Evolutionary conservation across 2,888 invertebrate species (phyloP), one percentile per base, ranked within the genome.

Genomic region (Myopa tessellatipennis): DNA sequence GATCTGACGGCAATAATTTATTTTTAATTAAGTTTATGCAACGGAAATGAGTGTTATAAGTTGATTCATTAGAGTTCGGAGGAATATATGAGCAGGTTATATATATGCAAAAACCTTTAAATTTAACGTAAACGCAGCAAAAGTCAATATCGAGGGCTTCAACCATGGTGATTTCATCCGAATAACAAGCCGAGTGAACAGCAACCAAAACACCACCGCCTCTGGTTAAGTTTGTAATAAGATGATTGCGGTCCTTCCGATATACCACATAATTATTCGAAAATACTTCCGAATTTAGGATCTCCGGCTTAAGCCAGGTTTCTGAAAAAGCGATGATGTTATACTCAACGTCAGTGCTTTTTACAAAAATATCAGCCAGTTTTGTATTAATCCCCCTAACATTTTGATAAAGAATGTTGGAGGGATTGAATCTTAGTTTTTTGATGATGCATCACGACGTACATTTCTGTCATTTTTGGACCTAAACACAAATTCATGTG

Each of bases 181-280:
- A 61, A 26, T 6, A 61, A 61, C 10, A 26, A 18, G 6, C 10
- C 4, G 61, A 18, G 4, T 61, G 8, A 4, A 61, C 61, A n/a
- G 61, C 61, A 26, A 61, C 26, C n/a, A 61, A n/a, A 18, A 61
- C 61, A 26, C 61, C 61, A 61, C 61, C 61, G n/a, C 61, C 61
- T 61, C 61, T 61, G n/a, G 26, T n/a, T 61, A 61, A 61, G 8
- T 34, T 34, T 8, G 61, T 61, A 10, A 26, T 1, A 26, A 26
- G 26, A 8, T 26, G n/a, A 26, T 34, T 61, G 18, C 61, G 18
- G 26, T 61, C 26, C n/a, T 61, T 61, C 18, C 61, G 18, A 26
- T 61, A 61, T 10, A 61, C 26, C 14, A 26, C 26, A n/a, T 61
- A 61, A 26, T 4, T 26, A 8, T 7, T 4, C 4, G 61, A 4